Evolutionary conservation across 2,113 vertebrate genomes (phyloP).

Genomic region (Circaetus cinerascens): DNA sequence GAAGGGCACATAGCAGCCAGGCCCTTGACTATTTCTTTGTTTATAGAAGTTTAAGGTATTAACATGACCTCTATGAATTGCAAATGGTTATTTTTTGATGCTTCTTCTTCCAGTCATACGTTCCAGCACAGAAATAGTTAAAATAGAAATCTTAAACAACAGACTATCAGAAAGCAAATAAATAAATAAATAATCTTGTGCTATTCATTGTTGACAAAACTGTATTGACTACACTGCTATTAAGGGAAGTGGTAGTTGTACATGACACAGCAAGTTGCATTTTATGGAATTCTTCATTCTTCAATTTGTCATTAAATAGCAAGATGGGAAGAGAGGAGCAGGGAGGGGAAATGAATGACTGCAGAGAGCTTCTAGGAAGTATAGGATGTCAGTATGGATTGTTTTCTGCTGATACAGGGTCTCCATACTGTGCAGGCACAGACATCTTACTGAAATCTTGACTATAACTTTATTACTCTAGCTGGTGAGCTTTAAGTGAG

Average conservation of each 20-base stretch:
- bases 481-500: background rate
- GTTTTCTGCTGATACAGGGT: background rate
- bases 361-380: background rate
- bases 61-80: background rate
- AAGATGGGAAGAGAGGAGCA: background rate
- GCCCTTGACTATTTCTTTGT: background rate
- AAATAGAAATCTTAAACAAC: background rate
- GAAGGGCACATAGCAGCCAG: background rate
- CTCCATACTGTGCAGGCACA: background rate
- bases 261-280: background rate
- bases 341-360: background rate
- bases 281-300: background rate
- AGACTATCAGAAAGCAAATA: background rate
- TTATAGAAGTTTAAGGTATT: background rate
- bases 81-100: background rate
- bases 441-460: background rate
- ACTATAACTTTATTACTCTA: background rate
- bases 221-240: background rate
- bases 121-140: background rate
- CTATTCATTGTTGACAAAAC: background rate
- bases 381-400: background rate
- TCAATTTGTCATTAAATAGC: background rate
- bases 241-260: background rate
- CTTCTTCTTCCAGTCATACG: background rate
- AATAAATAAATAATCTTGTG: background rate